Conservation (phyloP, 2,888 invertebrate genomes). For the Monopis laevigella region DNA sequence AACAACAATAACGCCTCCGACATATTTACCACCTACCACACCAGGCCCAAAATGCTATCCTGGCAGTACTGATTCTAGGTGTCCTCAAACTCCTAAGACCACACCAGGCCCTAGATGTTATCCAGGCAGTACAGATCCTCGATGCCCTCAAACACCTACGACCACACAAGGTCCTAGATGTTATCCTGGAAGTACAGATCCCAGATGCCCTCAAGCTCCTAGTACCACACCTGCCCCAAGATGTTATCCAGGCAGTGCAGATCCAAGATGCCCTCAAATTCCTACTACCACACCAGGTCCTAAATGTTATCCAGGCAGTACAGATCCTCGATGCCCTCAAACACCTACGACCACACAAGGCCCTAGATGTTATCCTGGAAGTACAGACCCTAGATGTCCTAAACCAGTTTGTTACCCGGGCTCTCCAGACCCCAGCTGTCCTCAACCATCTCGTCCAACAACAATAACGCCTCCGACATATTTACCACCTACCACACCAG, state of each 20-base stretch:
- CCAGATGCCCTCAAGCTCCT: conserved; percentile 23
- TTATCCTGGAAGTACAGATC: conserved; percentile 25
- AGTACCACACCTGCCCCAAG: conserved; percentile 19
- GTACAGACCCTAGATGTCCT: conserved; percentile 22
- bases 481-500: conserved; percentile 22
- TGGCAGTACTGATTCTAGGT: conserved; percentile 28
- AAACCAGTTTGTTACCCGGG: conserved; percentile 28
- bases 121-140: no score
- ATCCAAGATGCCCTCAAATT: no score
- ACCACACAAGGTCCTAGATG: conserved; percentile 24
- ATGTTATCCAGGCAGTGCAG: no score
- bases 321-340: no score
- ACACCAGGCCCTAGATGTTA: no score
- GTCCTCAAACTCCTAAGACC: no score
- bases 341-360: no score
- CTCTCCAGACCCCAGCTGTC: conserved; percentile 24
- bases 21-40: conserved; percentile 23
- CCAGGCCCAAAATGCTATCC: conserved; percentile 24
- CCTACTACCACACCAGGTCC: no score
- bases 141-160: no score
- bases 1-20: conserved; percentile 20
- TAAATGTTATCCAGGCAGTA: no score
- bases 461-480: conserved; percentile 20
- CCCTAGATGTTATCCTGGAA: conserved; percentile 29
- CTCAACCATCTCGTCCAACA: conserved; percentile 17